Percentiles rank a stretch among this genome's conserved stretches.
Evolutionary conservation across 2,113 vertebrate genomes (phyloP).

Genomic region (Rhea pennata): DNA sequence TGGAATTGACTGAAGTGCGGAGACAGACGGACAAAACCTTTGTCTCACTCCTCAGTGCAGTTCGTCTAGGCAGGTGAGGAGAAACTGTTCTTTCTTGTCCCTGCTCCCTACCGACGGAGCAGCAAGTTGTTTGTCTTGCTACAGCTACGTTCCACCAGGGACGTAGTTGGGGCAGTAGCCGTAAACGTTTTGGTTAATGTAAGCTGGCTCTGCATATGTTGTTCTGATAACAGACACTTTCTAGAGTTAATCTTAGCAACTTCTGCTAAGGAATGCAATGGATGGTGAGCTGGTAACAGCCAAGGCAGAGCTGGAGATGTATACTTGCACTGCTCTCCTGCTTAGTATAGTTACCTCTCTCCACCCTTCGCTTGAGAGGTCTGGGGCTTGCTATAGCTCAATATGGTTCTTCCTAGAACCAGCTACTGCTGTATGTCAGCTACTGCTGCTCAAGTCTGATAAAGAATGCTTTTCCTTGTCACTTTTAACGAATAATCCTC

Average conservation of each 20-base stretch:
- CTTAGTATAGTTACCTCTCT: not conserved
- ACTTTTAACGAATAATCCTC: not conserved
- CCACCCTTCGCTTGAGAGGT: not conserved
- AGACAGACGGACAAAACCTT: conserved; percentile 91
- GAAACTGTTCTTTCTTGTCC: not conserved
- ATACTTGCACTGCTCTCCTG: not conserved
- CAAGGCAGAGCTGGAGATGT: not conserved
- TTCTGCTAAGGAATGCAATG: not conserved
- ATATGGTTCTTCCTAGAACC: not conserved
- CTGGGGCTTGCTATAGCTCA: not conserved
- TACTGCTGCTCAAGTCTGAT: not conserved
- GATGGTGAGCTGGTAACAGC: not conserved
- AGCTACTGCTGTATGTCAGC: not conserved
- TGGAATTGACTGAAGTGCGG: conserved; percentile 91
- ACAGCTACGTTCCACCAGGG: not conserved
- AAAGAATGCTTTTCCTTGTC: not conserved
- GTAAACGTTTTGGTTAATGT: not conserved
- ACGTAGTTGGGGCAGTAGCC: not conserved
- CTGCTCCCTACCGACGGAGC: not conserved
- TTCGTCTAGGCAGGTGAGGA: conserved; percentile 91
- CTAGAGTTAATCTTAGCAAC: not conserved
- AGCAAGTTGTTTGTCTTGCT: not conserved
- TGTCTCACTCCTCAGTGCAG: conserved; percentile 88
- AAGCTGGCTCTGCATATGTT: not conserved
- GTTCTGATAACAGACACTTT: not conserved